A percentile compares a stretch with the other conserved stretches of the same genome.
Evolutionary conservation across 2,797 vertebrate genomes (phyloP).

Genomic region (Rallus crepitans): DNA sequence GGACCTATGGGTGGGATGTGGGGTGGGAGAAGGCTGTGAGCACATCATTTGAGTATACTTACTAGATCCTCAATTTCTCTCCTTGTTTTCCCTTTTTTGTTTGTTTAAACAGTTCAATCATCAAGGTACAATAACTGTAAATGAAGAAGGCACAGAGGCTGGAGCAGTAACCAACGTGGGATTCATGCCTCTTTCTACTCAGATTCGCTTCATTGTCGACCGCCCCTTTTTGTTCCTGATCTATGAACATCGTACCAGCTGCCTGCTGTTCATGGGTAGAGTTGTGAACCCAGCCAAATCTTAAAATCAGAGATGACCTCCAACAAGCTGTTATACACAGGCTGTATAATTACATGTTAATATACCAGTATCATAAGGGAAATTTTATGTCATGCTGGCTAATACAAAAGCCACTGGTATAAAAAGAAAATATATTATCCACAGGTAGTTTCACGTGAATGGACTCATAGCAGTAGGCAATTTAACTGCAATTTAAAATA

Average conservation of each 20-base stretch:
- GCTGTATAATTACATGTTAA: not conserved
- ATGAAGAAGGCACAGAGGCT: slow-evolving; percentile 95
- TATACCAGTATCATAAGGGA: slow-evolving; percentile 35
- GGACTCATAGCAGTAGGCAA: slow-evolving; percentile 29
- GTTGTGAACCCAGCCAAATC: slow-evolving; percentile 87
- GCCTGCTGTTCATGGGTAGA: slow-evolving; percentile 94
- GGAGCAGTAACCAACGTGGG: slow-evolving; percentile 89
- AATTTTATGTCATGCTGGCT: not conserved
- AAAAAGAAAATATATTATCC: not conserved
- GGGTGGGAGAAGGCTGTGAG: not conserved
- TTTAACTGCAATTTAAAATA: slow-evolving; percentile 27
- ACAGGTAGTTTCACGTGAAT: not conserved
- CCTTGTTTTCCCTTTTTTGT: not conserved
- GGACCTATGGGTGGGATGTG: fast-evolving
- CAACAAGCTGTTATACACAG: not conserved
- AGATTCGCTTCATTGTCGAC: slow-evolving; percentile 89
- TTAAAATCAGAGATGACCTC: slow-evolving; percentile 36
- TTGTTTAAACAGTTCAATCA: slow-evolving; percentile 88
- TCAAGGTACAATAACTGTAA: slow-evolving; percentile 95
- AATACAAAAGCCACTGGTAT: not conserved
- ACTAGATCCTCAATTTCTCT: not conserved
- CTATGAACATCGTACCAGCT: slow-evolving; percentile 94
- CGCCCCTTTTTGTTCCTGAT: slow-evolving; percentile 94
- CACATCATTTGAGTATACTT: not conserved
- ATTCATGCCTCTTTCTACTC: slow-evolving; percentile 96